Percentiles rank a stretch among this genome's conserved stretches.
phyloP scores from a whole-genome alignment of 1,140 invertebrate genomes.

The Calephelis virginiensis region DNA sequence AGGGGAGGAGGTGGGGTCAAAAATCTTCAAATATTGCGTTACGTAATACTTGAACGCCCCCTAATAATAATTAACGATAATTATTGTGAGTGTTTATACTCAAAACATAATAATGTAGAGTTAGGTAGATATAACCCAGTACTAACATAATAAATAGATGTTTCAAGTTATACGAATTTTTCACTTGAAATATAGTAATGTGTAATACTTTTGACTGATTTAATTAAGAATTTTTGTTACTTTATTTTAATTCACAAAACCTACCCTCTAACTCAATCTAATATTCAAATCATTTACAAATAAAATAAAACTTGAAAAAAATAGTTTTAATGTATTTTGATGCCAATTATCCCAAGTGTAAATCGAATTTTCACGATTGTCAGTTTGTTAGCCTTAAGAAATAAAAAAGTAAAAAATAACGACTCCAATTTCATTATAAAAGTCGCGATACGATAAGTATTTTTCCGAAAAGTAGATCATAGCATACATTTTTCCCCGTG shows the following conservation, averaged over 20 bases:
- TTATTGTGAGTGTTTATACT: not conserved
- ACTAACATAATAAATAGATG: constrained; percentile 2
- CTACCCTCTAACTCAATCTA: not conserved
- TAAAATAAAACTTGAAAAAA: not conserved
- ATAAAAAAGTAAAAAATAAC: too few relatives aligned
- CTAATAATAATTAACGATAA: not conserved
- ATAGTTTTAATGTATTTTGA: not conserved
- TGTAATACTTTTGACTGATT: constrained; percentile 54
- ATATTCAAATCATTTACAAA: not conserved
- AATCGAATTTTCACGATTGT: too few relatives aligned
- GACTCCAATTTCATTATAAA: too few relatives aligned
- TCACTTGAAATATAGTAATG: constrained; percentile 21
- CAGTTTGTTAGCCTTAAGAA: too few relatives aligned
- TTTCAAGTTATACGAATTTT: constrained; percentile 8
- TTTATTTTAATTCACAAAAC: constrained; percentile 8
- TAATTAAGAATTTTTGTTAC: constrained; percentile 42
- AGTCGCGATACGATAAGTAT: too few relatives aligned
- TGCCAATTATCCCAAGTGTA: too few relatives aligned
- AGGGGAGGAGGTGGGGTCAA: too few relatives aligned
- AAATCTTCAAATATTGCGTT: not conserved
- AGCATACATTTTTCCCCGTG: too few relatives aligned
- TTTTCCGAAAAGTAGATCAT: too few relatives aligned
- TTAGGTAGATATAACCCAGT: constrained; percentile 2
- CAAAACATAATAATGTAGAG: not conserved
- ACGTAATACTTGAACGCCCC: too few relatives aligned